Base-by-base conservation (phyloP, 1,140 invertebrate species). In the Chlorops oryzae region DNA sequence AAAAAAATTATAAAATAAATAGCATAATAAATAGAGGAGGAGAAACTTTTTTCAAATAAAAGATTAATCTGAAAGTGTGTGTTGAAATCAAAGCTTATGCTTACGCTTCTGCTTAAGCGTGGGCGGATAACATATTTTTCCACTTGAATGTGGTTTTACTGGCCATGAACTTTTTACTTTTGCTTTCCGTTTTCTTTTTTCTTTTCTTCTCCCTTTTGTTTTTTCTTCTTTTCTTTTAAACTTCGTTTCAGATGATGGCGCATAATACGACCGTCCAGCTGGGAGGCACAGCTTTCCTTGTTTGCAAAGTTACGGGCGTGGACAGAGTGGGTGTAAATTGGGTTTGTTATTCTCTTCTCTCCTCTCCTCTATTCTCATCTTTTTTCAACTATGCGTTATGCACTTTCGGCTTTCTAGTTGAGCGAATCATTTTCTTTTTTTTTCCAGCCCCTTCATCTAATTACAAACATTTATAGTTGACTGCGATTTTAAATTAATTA, bases 241-340 rank as follows among this genome's bases (percentile, higher is more conserved):
- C 49, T 57, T 49, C 10, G 10, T 55, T 60, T 39, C 85, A 87
- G 75, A 84, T 84, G 61, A 86, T 84, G 51, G 79, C 83, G 52
- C 81, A 80, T 52, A 90, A 90, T 64, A 80, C 89, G 42, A 90
- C 87, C 3, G 87, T 88, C 9, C 88, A 90, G 62, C 74, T 90
- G 17, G 88, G 88, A 15, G 86, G 85, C 43, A 87, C 86, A 1
- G 88, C 88, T 20, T 90, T 88, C 70, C 77, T 91, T n/a, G 84
- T 89, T 71, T 92, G 89, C 71, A 78, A 82, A 71, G 83, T 87
- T 49, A 56, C 69, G 52, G 70, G 70, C 55, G 70, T 72, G 63
- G 70, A 72, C 54, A 65, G 70, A 70, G 69, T 72, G 66, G 70
- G 70, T 72, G 70, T 72, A 61, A 70, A 70, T 70, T 72, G 70